Percentiles rank a stretch among this genome's conserved stretches.
Evolutionary conservation across 2,888 invertebrate species (phyloP).

Genomic region (Drosophila imparisetae): DNA sequence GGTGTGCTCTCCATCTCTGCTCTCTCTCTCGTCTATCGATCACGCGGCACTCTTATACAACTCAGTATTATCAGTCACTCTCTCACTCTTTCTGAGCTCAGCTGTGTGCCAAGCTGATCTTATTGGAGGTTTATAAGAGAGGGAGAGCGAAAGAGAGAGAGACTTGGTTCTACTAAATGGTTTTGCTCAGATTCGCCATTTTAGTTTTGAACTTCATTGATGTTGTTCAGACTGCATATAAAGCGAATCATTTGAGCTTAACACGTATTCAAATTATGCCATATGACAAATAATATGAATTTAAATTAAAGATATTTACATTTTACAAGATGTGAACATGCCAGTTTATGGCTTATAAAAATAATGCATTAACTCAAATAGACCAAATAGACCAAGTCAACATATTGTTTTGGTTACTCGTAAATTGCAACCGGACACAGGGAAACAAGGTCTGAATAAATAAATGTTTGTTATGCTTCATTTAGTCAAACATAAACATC

Average conservation of each 20-base stretch:
- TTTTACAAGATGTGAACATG: slow-evolving; percentile 31
- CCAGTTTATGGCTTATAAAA: slow-evolving; percentile 11
- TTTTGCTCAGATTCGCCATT: slow-evolving; percentile 71
- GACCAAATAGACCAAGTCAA: slow-evolving; percentile 1
- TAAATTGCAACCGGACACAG: slow-evolving; percentile 37
- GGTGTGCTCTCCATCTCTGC: slow-evolving; percentile 46
- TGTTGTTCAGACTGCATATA: slow-evolving; percentile 26
- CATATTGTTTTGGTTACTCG: slow-evolving; percentile 11
- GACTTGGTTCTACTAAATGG: slow-evolving; percentile 17
- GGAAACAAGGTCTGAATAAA: neutral
- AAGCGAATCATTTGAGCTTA: slow-evolving; percentile 23
- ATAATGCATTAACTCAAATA: slow-evolving; percentile 17
- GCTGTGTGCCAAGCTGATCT: slow-evolving; percentile 64
- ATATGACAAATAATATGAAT: slow-evolving; percentile 11
- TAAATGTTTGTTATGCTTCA: neutral
- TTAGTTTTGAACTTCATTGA: slow-evolving; percentile 58
- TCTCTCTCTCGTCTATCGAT: slow-evolving; percentile 27
- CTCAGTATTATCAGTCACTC: slow-evolving; percentile 12
- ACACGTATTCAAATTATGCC: slow-evolving; percentile 30
- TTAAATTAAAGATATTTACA: slow-evolving; percentile 10
- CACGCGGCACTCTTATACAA: slow-evolving; percentile 45
- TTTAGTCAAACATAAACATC: neutral
- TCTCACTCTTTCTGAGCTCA: slow-evolving; percentile 24
- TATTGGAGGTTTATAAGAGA: slow-evolving; percentile 68
- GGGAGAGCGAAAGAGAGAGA: slow-evolving; percentile 24